Conservation (phyloP, 2,888 invertebrate genomes). For the Hybos culiciformis region DNA sequence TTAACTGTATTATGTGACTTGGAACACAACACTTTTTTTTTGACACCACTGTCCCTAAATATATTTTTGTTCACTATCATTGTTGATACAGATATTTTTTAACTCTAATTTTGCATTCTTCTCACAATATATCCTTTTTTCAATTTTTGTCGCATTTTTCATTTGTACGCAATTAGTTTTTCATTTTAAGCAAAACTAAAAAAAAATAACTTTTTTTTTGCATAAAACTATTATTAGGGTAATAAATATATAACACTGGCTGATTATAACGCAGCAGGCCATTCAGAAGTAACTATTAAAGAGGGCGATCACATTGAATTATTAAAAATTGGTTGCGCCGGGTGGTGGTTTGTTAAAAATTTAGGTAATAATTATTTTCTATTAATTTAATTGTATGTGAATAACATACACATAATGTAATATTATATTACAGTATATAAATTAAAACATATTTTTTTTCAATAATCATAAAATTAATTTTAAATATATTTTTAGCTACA, state of each 20-base stretch:
- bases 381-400: not conserved
- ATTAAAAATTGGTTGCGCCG: conserved; percentile 84
- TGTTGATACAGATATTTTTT: not conserved
- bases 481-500: conserved; percentile 35
- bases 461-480: not conserved
- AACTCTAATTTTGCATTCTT: not conserved
- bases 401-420: not conserved
- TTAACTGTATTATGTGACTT: too few relatives aligned
- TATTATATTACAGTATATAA: not conserved
- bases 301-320: conserved; percentile 85
- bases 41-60: too few relatives aligned
- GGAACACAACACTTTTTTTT: too few relatives aligned
- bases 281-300: conserved; percentile 76
- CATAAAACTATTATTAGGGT: too few relatives aligned
- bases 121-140: too few relatives aligned
- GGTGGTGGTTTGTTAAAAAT: conserved; percentile 91
- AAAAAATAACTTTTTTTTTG: too few relatives aligned
- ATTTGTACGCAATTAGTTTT: too few relatives aligned
- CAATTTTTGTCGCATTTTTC: too few relatives aligned
- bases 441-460: not conserved
- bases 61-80: too few relatives aligned
- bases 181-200: too few relatives aligned
- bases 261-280: conserved; percentile 84
- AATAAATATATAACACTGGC: conserved; percentile 77
- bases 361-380: conserved; percentile 41